Base-by-base conservation (phyloP, 2,888 invertebrate genomes). In the Conomelus anceps region DNA sequence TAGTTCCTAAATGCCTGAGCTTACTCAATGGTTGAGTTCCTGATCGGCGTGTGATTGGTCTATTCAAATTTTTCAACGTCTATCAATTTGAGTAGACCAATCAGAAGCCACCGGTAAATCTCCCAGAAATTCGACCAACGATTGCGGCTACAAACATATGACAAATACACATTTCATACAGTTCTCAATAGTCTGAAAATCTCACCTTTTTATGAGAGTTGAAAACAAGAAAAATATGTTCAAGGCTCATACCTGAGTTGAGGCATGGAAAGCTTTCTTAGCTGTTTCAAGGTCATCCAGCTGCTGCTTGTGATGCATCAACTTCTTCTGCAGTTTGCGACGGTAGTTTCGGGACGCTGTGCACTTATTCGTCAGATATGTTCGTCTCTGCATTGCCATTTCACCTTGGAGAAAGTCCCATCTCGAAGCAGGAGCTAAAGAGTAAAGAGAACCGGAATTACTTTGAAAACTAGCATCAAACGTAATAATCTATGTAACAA, bases 381-480 rank as follows among this genome's bases (percentile, higher is more conserved):
- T 92, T 91, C 93, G 90, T 92, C 91, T 94, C 93, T 93, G 95
- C 94, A 93, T 95, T 93, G 92, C 95, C 92, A 94, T 94, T 93
- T 96, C 96, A 90, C 97, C 98, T 91, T 97, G 97, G 92, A 98
- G 97, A 94, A 98, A 98, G 93, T 98, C 97, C 98, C 98, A 98
- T 89, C 98, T 95, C 11, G 88, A 88, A 26, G 85, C 84, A 20
- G 84, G 89, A 0, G 89, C 89, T 24, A 23, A 93, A 93, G 89
- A 1, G 22, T 22, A 41, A 11, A 41, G 17, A 13, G 17, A 41
- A 41, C 41, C 11, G 17, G 13, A 41, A 41, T n/a, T n/a, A n/a
- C n/a, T n/a, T n/a, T n/a, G n/a, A n/a, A n/a, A n/a, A n/a, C n/a
- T n/a, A n/a, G n/a, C n/a, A n/a, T n/a, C n/a, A n/a, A n/a, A n/a